These are phyloP conservation scores for Ectobius pallidus DNA, from an alignment of 2,888 invertebrate genomes.

Conservation along the genomic window DNA sequence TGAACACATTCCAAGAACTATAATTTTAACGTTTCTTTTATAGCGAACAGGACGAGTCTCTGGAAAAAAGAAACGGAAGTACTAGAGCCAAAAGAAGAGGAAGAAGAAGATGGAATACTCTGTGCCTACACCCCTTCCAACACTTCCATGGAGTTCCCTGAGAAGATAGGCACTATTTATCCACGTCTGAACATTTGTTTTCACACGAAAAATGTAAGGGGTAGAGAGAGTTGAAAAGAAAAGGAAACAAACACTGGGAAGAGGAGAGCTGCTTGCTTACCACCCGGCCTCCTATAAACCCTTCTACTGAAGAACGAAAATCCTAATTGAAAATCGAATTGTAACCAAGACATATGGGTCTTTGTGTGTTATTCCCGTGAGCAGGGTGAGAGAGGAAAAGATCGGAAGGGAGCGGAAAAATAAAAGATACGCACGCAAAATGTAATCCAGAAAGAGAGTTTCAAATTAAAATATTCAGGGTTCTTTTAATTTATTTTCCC, in stretches of 20 bases:
- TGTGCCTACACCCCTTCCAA: neutral
- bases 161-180: constrained; percentile 33
- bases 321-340: constrained; percentile 36
- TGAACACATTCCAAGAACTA: neutral
- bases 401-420: neutral
- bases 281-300: neutral
- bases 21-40: neutral
- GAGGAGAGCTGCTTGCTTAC: constrained; percentile 22
- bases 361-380: constrained; percentile 9
- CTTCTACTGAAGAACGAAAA: neutral
- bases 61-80: neutral
- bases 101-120: constrained; percentile 27
- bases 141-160: constrained; percentile 2
- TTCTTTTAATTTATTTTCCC: constrained; percentile 38
- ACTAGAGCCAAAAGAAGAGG: constrained; percentile 5
- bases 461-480: constrained; percentile 41
- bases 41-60: neutral
- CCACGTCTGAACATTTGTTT: constrained; percentile 36
- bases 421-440: neutral
- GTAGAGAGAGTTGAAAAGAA: neutral
- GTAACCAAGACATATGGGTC: constrained; percentile 18
- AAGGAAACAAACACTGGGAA: constrained; percentile 23
- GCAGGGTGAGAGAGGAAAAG: neutral
- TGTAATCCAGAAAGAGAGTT: constrained; percentile 26
- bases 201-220: constrained; percentile 19